Percentiles rank a stretch among this genome's conserved stretches.
These are phyloP conservation scores for Dromaius novaehollandiae DNA, from an alignment of 2,113 vertebrate species.

Conservation along the genomic window DNA sequence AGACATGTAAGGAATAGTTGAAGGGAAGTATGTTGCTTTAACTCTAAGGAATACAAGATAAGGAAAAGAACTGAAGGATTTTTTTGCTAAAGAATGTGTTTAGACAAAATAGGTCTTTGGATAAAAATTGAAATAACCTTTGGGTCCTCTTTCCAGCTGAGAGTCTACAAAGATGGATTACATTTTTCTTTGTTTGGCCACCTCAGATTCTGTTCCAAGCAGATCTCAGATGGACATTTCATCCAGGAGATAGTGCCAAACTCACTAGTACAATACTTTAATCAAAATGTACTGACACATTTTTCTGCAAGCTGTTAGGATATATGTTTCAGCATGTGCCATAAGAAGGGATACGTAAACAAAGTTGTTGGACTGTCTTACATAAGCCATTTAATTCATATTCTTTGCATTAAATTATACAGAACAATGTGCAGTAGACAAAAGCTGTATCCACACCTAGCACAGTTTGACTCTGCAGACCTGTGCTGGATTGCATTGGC, in stretches of 20 bases:
- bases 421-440: background rate
- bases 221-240: background rate
- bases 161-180: background rate
- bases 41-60: background rate
- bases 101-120: background rate
- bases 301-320: background rate
- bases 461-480: background rate
- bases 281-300: background rate
- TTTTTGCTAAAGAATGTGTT: background rate
- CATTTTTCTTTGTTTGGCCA: background rate
- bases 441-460: background rate
- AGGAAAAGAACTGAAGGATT: background rate
- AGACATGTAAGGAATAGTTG: background rate
- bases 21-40: background rate
- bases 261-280: background rate
- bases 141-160: background rate
- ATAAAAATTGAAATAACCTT: background rate
- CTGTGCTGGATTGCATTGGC: accelerated
- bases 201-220: background rate
- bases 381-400: background rate
- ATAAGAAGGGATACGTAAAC: background rate
- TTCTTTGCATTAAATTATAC: background rate
- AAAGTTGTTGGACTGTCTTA: background rate
- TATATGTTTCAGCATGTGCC: background rate
- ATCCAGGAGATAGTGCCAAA: background rate